A percentile compares a stretch with the other conserved stretches of the same genome.
phyloP scores from a whole-genome alignment of 2,797 vertebrate species.

The Distichodus sexfasciatus region DNA sequence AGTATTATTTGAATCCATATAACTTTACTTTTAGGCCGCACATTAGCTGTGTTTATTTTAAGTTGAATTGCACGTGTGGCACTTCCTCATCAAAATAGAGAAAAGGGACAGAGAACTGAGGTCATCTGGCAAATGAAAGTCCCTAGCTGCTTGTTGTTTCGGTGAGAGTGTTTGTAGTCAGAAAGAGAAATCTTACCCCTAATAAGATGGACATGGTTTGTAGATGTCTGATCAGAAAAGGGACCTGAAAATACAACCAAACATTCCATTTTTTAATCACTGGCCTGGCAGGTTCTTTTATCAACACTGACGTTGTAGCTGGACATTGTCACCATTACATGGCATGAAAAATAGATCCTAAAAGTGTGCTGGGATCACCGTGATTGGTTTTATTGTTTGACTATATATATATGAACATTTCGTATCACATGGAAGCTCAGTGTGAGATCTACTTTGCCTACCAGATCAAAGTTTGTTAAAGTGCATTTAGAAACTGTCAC shows the following conservation, averaged over 20 bases:
- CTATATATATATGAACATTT: too few relatives aligned
- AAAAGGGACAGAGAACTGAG: conserved; percentile 15
- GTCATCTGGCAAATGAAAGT: conserved; percentile 17
- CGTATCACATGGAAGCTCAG: not conserved
- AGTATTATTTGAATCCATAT: too few relatives aligned
- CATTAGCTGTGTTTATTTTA: too few relatives aligned
- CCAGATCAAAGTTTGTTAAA: not conserved
- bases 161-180: not conserved
- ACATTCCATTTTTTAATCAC: not conserved
- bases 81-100: conserved; percentile 15
- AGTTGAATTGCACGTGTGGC: not conserved
- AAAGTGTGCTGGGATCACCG: too few relatives aligned
- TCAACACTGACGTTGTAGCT: not conserved
- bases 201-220: conserved; percentile 14
- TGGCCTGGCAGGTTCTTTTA: not conserved
- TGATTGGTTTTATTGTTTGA: too few relatives aligned
- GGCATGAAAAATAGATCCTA: too few relatives aligned
- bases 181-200: conserved; percentile 9
- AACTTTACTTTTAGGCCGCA: too few relatives aligned
- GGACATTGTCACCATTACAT: not conserved
- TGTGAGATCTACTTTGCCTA: not conserved
- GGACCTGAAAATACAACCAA: conserved; percentile 2
- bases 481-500: too few relatives aligned
- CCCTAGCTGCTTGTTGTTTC: conserved; percentile 18
- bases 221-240: not conserved